These are phyloP conservation scores for Actinopyga echinites DNA, from an alignment of 53 echinoderm and acorn worm genomes.

Conservation along the genomic window DNA sequence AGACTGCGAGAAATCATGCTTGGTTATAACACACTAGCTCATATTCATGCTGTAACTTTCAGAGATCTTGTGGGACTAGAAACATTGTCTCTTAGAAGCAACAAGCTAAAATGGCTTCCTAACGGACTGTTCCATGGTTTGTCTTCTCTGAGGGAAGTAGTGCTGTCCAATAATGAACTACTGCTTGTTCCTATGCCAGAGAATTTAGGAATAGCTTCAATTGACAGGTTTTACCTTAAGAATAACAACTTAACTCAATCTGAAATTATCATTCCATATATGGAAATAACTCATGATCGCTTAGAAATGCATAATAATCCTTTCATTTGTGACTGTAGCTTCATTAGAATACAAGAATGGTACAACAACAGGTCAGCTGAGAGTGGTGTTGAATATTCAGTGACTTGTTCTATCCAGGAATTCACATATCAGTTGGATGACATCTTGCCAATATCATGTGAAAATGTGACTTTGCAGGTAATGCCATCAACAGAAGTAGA, in stretches of 20 bases:
- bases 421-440: too few relatives aligned
- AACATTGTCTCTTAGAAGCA: background rate
- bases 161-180: background rate
- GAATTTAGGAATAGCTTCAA: background rate
- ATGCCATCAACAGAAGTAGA: too few relatives aligned
- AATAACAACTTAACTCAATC: too few relatives aligned
- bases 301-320: background rate
- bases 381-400: background rate
- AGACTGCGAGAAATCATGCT: too few relatives aligned
- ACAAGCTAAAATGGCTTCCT: background rate
- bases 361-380: background rate
- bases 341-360: background rate
- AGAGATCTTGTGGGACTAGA: background rate
- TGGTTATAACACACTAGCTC: too few relatives aligned
- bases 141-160: slow-evolving; percentile 11
- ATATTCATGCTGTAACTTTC: too few relatives aligned
- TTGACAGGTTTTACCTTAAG: background rate
- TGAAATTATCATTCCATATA: too few relatives aligned
- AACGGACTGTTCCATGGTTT: slow-evolving; percentile 7
- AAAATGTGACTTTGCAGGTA: too few relatives aligned
- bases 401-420: too few relatives aligned
- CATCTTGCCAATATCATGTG: too few relatives aligned
- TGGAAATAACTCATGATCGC: too few relatives aligned
- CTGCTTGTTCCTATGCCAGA: background rate
- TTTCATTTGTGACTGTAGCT: background rate